Evolutionary conservation across 2,797 vertebrate species (phyloP).

Genomic region (Notamacropus eugenii): DNA sequence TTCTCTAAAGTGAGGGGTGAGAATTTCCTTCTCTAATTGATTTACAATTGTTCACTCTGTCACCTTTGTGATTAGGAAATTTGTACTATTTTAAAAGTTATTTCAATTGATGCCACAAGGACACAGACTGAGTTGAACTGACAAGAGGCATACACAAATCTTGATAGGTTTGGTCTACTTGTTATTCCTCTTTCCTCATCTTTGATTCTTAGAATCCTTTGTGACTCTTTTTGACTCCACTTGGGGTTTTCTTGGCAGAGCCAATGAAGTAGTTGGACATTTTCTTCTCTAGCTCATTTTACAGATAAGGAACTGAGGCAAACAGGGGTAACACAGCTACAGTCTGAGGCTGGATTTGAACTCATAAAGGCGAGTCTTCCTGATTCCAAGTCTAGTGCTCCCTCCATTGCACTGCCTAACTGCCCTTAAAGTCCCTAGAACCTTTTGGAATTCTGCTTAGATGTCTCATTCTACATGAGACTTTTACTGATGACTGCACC

Average conservation of each 20-base stretch:
- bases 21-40: neutral
- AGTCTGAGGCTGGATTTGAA: neutral
- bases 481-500: neutral
- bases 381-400: neutral
- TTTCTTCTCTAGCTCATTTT: neutral
- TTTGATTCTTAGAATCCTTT: neutral
- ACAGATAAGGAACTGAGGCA: neutral
- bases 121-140: neutral
- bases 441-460: neutral
- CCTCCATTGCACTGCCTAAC: neutral
- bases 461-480: neutral
- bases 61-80: slow-evolving; percentile 26
- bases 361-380: neutral
- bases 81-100: neutral
- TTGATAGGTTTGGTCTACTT: neutral
- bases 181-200: neutral
- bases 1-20: neutral
- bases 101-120: neutral
- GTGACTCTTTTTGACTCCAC: neutral
- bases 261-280: neutral
- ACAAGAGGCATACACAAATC: neutral
- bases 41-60: slow-evolving; percentile 7
- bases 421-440: neutral
- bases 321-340: neutral
- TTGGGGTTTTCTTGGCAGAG: neutral